Evolutionary conservation across 2,113 vertebrate genomes (phyloP), one percentile per base, ranked within the genome.

Genomic region (Anarrhichthys ocellatus): DNA sequence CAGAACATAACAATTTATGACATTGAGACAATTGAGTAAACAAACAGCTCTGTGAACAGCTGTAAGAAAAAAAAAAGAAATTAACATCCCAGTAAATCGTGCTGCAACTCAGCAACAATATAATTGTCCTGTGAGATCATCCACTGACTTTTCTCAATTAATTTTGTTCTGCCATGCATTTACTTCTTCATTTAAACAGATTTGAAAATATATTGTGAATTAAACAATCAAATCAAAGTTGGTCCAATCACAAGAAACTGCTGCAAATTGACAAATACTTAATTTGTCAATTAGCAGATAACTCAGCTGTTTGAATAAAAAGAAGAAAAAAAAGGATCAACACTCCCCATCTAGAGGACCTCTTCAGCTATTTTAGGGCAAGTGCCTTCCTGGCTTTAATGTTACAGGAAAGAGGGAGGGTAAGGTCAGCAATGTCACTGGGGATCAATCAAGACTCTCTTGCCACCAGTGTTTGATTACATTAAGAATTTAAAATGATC

Each of bases 401-500:
- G 56, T 69, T 46, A 50, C 64, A 78, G 44, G 22, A 54, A 77
- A 62, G 24, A 70, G 8, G 29, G 24, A 18, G 29, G 4, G 20
- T 52, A 46, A 67, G 63, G 78, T 62, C 62, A 52, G 11, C 7
- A 69, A 71, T 72, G 63, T 78, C 64, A 54, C 54, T 20, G 59
- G 14, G 73, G 44, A 83, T 86, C 70, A 81, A 54, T 67, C 50
- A 38, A n/a, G 65, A 73, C 70, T 70, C 38, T 20, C 22, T 13
- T 22, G 2, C 75, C 40, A 46, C 29, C 66, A 64, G 67, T 46
- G 63, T 82, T 63, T 80, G 63, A 74, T 77, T 67, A 64, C 74
- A 88, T 74, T 70, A 59, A 64, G 40, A 83, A 78, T 80, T 34
- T 76, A 71, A 42, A 11, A 42, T 17, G 36, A 67, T 84, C 58